Conservation (phyloP, 2,888 invertebrate species). For the Magallana nippona region DNA sequence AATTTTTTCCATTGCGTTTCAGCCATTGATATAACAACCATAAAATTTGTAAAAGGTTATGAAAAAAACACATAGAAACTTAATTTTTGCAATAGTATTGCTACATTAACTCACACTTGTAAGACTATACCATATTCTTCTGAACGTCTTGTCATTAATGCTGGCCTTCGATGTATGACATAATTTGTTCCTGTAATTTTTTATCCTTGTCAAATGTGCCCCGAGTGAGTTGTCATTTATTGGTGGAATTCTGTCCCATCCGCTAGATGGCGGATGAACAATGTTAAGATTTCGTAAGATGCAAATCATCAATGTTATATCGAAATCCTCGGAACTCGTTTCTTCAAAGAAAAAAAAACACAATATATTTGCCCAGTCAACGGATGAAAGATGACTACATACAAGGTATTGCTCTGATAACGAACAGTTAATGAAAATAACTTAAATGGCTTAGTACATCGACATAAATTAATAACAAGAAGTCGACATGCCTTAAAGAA, state of each 20-base stretch:
- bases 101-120: neutral
- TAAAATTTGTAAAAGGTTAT: neutral
- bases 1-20: no score
- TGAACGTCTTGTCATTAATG: neutral
- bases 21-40: no score
- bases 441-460: no score
- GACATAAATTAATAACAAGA: no score
- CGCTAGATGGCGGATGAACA: neutral
- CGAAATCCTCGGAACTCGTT: slow-evolving; percentile 14
- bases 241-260: slow-evolving; percentile 28
- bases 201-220: slow-evolving; percentile 35
- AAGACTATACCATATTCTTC: neutral
- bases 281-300: slow-evolving; percentile 23
- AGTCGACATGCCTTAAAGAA: no score
- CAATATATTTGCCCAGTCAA: no score
- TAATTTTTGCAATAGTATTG: no score
- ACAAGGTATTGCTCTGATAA: no score
- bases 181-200: slow-evolving; percentile 31
- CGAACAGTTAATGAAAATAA: no score
- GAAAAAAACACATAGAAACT: no score
- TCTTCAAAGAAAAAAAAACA: neutral
- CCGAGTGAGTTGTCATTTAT: neutral
- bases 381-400: no score
- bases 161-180: slow-evolving; percentile 30
- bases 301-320: slow-evolving; percentile 37